phyloP scores from a whole-genome alignment of 1,140 invertebrate species.

The Rhizoglyphus robini region DNA sequence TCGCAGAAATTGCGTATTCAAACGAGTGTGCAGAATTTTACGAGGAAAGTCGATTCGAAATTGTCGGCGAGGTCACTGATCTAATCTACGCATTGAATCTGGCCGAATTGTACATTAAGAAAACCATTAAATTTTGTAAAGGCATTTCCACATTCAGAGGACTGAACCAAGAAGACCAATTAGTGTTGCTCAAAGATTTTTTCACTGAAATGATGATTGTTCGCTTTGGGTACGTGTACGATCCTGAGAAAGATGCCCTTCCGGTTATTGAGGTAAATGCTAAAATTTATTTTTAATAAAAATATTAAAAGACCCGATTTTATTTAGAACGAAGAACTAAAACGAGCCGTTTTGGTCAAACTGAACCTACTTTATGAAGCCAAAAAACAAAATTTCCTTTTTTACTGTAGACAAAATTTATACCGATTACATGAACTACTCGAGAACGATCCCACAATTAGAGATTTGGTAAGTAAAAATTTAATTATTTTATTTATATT shows the following conservation, averaged over 20 bases:
- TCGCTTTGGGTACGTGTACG: background rate
- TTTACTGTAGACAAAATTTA: background rate
- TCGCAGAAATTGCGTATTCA: no score
- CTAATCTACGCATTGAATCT: slow-evolving; percentile 6
- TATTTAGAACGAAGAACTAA: background rate
- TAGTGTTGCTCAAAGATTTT: background rate
- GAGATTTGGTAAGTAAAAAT: background rate
- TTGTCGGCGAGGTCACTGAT: slow-evolving; percentile 5
- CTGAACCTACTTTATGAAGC: background rate
- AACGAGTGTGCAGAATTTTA: background rate
- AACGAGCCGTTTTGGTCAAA: background rate
- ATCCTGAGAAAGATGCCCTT: background rate
- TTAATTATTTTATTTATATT: background rate
- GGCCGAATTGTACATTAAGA: background rate
- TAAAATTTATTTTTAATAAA: background rate
- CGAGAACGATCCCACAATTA: background rate
- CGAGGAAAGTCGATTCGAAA: background rate
- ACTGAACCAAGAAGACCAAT: background rate
- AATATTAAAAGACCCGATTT: background rate
- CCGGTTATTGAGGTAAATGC: slow-evolving; percentile 3
- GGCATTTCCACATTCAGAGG: background rate
- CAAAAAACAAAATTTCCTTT: background rate
- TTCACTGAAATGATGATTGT: slow-evolving; percentile 5
- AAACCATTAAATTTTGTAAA: slow-evolving; percentile 5
- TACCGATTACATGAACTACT: background rate